Evolutionary conservation across 2,888 invertebrate genomes (phyloP).

Genomic region (Ennomos erosarius): DNA sequence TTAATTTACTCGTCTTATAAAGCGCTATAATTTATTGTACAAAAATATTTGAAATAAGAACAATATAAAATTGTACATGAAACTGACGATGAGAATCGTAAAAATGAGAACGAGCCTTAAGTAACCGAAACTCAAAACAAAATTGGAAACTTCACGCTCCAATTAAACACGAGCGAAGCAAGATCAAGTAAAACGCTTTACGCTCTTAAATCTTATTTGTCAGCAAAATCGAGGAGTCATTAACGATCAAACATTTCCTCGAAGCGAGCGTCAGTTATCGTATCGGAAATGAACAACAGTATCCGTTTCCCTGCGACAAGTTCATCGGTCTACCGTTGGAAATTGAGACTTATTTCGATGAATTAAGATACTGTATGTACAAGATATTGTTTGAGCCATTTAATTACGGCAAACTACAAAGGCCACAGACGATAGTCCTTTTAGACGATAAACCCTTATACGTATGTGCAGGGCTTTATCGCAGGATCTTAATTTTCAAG

Average conservation of each 20-base stretch:
- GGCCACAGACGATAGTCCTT: slow-evolving; percentile 41
- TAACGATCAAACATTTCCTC: slow-evolving; percentile 27
- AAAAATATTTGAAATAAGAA: no score
- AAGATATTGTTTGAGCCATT: slow-evolving; percentile 13
- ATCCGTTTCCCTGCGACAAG: slow-evolving; percentile 26
- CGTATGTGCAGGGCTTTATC: slow-evolving; percentile 10
- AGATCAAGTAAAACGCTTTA: slow-evolving; percentile 5
- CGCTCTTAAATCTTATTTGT: slow-evolving; percentile 17
- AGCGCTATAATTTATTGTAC: no score
- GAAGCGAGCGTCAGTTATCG: slow-evolving; percentile 21
- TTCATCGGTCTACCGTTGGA: slow-evolving; percentile 10
- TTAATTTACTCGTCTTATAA: no score
- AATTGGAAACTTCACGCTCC: not conserved
- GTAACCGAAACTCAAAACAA: not conserved
- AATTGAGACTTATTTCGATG: slow-evolving; percentile 18
- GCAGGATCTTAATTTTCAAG: not conserved
- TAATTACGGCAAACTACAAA: slow-evolving; percentile 41
- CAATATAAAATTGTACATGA: no score
- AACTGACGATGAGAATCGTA: no score
- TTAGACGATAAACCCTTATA: slow-evolving; percentile 49
- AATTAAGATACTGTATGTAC: slow-evolving; percentile 11
- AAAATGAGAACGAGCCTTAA: no score
- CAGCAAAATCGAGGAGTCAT: slow-evolving; percentile 23
- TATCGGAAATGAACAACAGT: slow-evolving; percentile 31
- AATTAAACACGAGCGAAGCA: not conserved